Base-by-base conservation (phyloP, 1,140 invertebrate species). In the Dendroctonus valens region DNA sequence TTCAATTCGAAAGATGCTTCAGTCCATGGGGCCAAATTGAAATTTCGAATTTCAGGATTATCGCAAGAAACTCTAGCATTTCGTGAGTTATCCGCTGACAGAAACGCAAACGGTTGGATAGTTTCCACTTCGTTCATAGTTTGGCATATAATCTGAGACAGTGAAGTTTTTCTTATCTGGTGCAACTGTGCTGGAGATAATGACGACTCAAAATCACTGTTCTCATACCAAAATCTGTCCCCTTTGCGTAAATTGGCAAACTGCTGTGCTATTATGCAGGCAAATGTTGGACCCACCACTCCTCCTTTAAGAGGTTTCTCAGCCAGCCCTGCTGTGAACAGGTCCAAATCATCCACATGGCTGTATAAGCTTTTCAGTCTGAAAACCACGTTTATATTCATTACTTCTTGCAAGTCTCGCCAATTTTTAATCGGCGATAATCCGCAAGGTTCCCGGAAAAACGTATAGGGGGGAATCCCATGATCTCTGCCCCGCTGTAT, bases 231-330 rank as follows among this genome's bases (percentile, higher is more conserved):
- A 78, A 97, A 97, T 67, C 95, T 79, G 81, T 97, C 95, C 40
- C 95, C 96, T 76, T 90, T 90, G 5, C 92, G 85, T 0, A 95
- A 78, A 74, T 93, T 91, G 26, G 87, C 84, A 75, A 98, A 97
- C 75, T 98, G 95, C 71, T 95, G 91, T 0, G 91, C 95, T 12
- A 99, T 91, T 61, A 99, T 94, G 74, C 96, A 98, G 51, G 93
- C 94, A 75, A 98, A 96, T 0, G 95, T 97, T 0, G 96, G 96
- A 0, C 96, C 96, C 0, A 97, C 91, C 0, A 97, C 75, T 3
- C 91, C 95, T 8, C 92, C 92, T 2, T 84, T 79, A 0, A 95
- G 86, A 0, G 89, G 87, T 9, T 86, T 85, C 74, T 97, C 95
- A 0, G 92, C 85, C 61, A 97, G 83, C 0, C 92, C 93, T 14